These are phyloP conservation scores for Fratercula arctica DNA, from an alignment of 2,797 vertebrate species.

Conservation along the genomic window DNA sequence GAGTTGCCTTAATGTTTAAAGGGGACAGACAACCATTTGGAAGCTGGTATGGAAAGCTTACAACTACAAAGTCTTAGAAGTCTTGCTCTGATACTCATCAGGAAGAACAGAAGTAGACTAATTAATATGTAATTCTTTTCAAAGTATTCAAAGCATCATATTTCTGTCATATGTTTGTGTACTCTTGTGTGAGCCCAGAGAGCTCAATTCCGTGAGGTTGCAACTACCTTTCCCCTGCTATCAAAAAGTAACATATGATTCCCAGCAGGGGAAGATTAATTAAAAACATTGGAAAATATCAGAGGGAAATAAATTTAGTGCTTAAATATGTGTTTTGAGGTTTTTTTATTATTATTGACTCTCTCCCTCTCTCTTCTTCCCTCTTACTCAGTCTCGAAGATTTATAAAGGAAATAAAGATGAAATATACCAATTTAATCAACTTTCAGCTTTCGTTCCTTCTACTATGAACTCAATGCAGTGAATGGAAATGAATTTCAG, in stretches of 20 bases:
- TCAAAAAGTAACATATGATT: neutral
- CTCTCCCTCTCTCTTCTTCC: neutral
- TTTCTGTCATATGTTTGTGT: neutral
- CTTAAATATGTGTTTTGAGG: neutral
- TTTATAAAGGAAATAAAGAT: slow-evolving; percentile 20
- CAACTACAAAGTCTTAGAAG: neutral
- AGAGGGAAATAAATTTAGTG: neutral
- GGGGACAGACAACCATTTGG: neutral
- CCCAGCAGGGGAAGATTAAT: neutral
- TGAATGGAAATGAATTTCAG: slow-evolving; percentile 8
- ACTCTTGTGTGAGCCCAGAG: neutral
- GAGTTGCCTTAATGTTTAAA: neutral
- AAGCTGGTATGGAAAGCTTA: neutral
- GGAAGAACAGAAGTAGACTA: neutral
- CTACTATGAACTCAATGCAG: neutral
- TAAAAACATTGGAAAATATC: neutral
- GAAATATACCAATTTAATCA: slow-evolving; percentile 11
- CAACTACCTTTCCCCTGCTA: neutral
- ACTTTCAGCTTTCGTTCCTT: neutral
- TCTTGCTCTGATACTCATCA: neutral
- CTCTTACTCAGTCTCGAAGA: neutral
- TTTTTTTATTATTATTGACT: neutral
- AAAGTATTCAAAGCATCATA: neutral
- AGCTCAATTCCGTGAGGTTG: neutral
- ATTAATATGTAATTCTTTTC: neutral